Conservation (phyloP, 1,140 invertebrate species). For the Drosophila miranda region DNA sequence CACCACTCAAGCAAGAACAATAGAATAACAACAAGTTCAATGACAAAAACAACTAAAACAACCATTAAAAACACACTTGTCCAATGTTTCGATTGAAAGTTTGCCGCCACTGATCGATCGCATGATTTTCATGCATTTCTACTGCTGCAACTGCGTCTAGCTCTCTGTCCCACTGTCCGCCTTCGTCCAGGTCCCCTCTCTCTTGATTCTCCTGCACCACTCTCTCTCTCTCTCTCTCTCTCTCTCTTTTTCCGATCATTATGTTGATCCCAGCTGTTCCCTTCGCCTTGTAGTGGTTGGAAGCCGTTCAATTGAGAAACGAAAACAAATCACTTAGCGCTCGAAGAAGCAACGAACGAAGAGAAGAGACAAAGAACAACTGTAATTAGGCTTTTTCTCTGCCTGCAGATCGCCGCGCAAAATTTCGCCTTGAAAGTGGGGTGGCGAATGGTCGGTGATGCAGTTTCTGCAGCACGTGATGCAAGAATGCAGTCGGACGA, state of each 20-base stretch:
- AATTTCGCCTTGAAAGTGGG: conserved; percentile 37
- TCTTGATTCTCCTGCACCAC: too few relatives aligned
- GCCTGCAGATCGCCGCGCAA: conserved; percentile 2
- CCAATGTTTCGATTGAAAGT: too few relatives aligned
- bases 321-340: conserved; percentile 70
- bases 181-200: too few relatives aligned
- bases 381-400: conserved; percentile 8
- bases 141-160: too few relatives aligned
- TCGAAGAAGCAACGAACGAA: conserved; percentile 7
- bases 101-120: too few relatives aligned
- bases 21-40: neutral
- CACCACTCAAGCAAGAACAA: neutral
- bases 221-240: too few relatives aligned
- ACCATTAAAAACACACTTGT: neutral
- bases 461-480: conserved; percentile 43
- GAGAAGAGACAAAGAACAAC: conserved; percentile 20
- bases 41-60: too few relatives aligned
- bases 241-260: too few relatives aligned
- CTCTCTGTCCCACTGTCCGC: too few relatives aligned
- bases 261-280: conserved; percentile 11
- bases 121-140: too few relatives aligned
- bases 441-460: conserved; percentile 1
- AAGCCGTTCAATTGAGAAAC: conserved; percentile 40
- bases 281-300: too few relatives aligned
- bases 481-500: conserved; percentile 76